Base-by-base conservation (phyloP, 1,140 invertebrate genomes). In the Phymorhynchus buccinoides region DNA sequence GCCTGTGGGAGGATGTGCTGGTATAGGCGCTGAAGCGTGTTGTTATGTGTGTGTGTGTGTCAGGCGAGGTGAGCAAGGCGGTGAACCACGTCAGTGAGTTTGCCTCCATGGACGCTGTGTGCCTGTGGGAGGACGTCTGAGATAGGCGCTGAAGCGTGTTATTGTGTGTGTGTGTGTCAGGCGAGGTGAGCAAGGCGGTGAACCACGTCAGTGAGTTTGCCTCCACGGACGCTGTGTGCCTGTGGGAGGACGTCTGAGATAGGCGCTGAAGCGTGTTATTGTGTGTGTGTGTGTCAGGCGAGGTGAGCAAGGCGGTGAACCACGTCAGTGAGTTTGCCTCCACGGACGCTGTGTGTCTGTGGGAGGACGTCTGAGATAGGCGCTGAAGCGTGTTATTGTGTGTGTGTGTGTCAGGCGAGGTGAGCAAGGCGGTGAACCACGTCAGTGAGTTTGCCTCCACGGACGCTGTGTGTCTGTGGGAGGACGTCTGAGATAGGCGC, bases 151-250 rank as follows among this genome's bases (percentile, higher is more conserved):
- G n/a, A n/a, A n/a, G n/a, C n/a, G n/a, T n/a, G n/a, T n/a, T n/a
- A n/a, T n/a, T n/a, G n/a, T n/a, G n/a, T n/a, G n/a, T n/a, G n/a
- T n/a, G n/a, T n/a, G n/a, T n/a, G n/a, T n/a, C 80, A 92, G 91
- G 90, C n/a, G 52, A 87, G 9, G 89, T 90, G 6, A 84, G 71
- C 16, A 91, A 91, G 71, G 52, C 90, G 56, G 44, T 84, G 12
- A 92, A 92, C 87, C 91, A 92, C 81, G 77, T 77, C 30, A 87
- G 85, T 42, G 89, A 90, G 48, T 92, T 91, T 89, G 89, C 90
- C 3, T 88, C 86, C 3, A 92, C 91, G 16, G 91, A 92, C 86
- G 89, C 91, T 52, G 66, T 92, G 37, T 87, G 83, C 52, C 80
- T 85, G 22, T 77, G 82, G 82, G 89, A 87, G 30, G 79, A 90